These are phyloP conservation scores for Zelostemma sp. DNA, from an alignment of 1,140 invertebrate species.

Conservation along the genomic window DNA sequence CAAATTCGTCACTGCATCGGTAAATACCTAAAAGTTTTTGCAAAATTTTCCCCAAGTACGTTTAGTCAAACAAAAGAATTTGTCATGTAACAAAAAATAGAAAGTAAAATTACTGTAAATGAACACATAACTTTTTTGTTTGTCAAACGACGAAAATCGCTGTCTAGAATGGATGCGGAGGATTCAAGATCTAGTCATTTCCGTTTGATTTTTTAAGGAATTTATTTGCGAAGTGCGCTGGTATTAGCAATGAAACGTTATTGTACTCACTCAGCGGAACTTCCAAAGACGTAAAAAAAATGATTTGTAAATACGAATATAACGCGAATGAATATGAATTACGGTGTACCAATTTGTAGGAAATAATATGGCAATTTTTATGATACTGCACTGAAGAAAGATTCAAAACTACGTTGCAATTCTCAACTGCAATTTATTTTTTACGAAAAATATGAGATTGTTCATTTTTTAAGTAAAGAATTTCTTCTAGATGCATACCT, in stretches of 20 bases:
- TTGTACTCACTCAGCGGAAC: constrained; percentile 50
- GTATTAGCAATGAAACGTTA: constrained; percentile 46
- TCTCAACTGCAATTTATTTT: no score
- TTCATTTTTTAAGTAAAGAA: no score
- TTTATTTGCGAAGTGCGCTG: constrained; percentile 61
- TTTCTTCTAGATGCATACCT: no score
- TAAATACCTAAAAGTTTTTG: background rate
- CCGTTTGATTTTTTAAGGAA: constrained; percentile 51
- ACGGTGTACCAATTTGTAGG: constrained; percentile 23
- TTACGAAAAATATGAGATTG: no score
- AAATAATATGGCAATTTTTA: constrained; percentile 19
- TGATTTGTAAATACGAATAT: constrained; percentile 46
- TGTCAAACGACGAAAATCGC: no score
- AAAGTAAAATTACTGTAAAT: constrained; percentile 14
- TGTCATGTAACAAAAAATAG: no score
- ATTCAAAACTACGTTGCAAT: no score
- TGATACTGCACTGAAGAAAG: constrained; percentile 10
- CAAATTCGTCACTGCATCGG: constrained; percentile 11
- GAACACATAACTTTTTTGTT: no score
- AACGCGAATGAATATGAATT: constrained; percentile 31
- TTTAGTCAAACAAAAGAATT: no score
- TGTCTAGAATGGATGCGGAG: background rate
- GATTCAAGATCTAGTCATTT: constrained; percentile 51
- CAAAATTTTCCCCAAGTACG: background rate
- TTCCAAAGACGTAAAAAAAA: constrained; percentile 26